A percentile compares a stretch with the other conserved stretches of the same genome.
Conservation (phyloP, 2,113 vertebrate genomes). For the Toxotes chatareus region DNA sequence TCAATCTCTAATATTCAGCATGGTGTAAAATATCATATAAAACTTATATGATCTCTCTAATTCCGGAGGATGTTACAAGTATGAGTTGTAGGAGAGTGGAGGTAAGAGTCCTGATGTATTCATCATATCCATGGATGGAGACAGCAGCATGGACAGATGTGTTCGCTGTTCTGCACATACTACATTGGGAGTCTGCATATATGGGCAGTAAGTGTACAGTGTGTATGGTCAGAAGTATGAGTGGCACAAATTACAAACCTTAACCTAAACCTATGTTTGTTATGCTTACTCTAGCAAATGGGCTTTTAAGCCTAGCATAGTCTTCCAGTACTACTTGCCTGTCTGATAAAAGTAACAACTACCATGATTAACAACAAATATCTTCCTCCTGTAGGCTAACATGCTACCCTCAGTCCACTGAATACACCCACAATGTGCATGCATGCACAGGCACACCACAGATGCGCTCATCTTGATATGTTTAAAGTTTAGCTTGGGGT, state of each 20-base stretch:
- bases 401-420: conserved; percentile 15
- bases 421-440: conserved; percentile 20
- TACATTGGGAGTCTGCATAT: background rate
- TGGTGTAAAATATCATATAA: background rate
- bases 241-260: background rate
- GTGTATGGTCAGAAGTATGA: background rate
- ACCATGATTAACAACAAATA: conserved; percentile 25
- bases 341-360: conserved; percentile 11
- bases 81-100: background rate
- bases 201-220: background rate
- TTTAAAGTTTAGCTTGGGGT: conserved; percentile 56
- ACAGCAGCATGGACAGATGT: background rate
- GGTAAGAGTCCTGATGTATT: background rate
- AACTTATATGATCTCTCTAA: background rate
- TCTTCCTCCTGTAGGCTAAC: conserved; percentile 5
- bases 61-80: background rate
- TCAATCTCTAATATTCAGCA: background rate
- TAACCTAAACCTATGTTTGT: background rate
- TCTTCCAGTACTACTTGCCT: conserved; percentile 1
- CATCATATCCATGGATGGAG: background rate
- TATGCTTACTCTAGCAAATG: conserved; percentile 1
- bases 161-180: background rate
- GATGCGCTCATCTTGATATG: conserved; percentile 58
- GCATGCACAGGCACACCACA: conserved; percentile 32
- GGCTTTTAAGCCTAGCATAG: conserved; percentile 8